These are phyloP conservation scores for Hormiphora californensis DNA, from an alignment of 37 sponge, comb jelly and placozoan species.

Conservation along the genomic window DNA sequence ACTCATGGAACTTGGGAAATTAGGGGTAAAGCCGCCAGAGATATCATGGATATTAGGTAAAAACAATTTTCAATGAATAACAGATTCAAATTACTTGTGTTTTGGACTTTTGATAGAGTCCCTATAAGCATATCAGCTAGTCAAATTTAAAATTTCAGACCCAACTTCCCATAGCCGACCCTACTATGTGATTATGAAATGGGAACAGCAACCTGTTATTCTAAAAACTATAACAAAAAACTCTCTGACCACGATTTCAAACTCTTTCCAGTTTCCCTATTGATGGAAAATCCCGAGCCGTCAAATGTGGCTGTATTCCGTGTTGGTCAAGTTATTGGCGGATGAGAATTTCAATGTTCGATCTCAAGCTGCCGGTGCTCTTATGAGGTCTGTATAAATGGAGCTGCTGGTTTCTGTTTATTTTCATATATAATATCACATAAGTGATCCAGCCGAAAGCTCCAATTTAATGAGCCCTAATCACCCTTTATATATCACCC, in stretches of 20 bases:
- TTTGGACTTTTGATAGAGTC: background rate
- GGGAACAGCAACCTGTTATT: too few species aligned
- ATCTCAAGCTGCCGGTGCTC: slow-evolving; percentile 76
- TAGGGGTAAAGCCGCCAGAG: slow-evolving; percentile 78
- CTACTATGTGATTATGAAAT: too few species aligned
- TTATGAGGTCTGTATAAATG: slow-evolving; percentile 68
- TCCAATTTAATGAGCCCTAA: background rate
- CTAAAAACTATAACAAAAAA: background rate
- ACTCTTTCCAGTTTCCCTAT: slow-evolving; percentile 64
- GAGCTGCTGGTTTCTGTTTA: background rate
- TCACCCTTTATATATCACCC: background rate
- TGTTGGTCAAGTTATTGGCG: slow-evolving; percentile 61
- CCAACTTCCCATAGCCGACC: too few species aligned
- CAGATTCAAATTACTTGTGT: background rate
- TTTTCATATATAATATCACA: background rate
- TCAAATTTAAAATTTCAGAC: too few species aligned
- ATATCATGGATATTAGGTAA: slow-evolving; percentile 77
- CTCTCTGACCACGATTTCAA: background rate
- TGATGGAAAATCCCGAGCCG: slow-evolving; percentile 68
- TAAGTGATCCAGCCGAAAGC: background rate
- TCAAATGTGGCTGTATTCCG: slow-evolving; percentile 57
- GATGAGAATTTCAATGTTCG: slow-evolving; percentile 61
- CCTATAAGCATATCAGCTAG: too few species aligned
- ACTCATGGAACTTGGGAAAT: slow-evolving; percentile 33
- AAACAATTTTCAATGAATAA: background rate